These are phyloP conservation scores for Eristalis pertinax DNA, from an alignment of 2,888 invertebrate species.

Conservation along the genomic window DNA sequence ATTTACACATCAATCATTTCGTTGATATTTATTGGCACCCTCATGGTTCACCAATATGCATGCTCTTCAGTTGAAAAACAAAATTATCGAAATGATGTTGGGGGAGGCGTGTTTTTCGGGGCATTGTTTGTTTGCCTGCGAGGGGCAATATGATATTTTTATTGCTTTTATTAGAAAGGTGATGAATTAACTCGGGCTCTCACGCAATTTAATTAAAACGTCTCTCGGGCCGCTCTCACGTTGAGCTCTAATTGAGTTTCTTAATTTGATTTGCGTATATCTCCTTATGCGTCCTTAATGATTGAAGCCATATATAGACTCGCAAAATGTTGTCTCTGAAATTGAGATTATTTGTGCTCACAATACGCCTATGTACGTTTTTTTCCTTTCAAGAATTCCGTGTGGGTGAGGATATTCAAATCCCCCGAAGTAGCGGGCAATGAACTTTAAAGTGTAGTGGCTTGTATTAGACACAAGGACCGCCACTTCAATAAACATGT, in stretches of 20 bases:
- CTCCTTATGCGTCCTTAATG: not conserved
- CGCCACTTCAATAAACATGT: no score
- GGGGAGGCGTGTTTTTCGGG: not conserved
- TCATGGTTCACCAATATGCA: conserved; percentile 5
- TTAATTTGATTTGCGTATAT: not conserved
- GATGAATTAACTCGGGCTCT: conserved; percentile 7
- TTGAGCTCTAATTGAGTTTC: conserved; percentile 3
- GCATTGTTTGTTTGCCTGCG: not conserved
- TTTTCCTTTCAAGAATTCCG: not conserved
- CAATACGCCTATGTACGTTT: not conserved
- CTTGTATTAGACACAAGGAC: no score
- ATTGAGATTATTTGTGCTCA: not conserved
- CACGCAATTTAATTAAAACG: conserved; percentile 18
- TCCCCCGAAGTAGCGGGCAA: no score
- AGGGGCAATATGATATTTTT: conserved; percentile 14
- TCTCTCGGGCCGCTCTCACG: not conserved
- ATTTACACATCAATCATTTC: conserved; percentile 41
- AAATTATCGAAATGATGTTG: not conserved
- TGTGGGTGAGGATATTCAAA: no score
- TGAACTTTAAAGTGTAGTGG: no score
- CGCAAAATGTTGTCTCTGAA: not conserved
- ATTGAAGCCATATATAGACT: not conserved
- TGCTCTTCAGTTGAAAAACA: conserved; percentile 1
- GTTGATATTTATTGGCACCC: conserved; percentile 23
- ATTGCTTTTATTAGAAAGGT: conserved; percentile 9